Base-by-base conservation (phyloP, 2,797 vertebrate genomes). In the Benthosema pterotum region DNA sequence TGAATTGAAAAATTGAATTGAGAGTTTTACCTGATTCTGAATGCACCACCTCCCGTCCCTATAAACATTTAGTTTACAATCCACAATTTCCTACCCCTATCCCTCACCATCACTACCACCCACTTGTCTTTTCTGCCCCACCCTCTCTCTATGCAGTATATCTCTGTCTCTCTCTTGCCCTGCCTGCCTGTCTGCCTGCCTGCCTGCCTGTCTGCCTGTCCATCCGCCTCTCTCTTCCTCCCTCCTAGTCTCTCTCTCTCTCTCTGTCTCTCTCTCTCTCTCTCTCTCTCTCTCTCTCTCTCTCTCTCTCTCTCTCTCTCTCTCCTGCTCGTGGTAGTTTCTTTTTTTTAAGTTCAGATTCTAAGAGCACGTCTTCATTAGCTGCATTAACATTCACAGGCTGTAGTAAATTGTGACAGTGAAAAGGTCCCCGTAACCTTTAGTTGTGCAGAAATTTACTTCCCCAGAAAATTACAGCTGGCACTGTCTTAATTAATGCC, bases 341-440 rank as follows among this genome's bases (percentile, higher is more conserved):
- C 96, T 96, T 96, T 87, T 96, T 97, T 97, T 96, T 96, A 97
- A 98, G 96, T 97, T 99, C 95, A 97, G 95, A 94, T 94, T 95
- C 93, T 95, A 95, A 98, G 97, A 97, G 97, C 96, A 98, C 97
- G 96, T 99, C 97, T 99, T 99, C 97, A 99, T 99, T 99, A 99
- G 96, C 96, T 95, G 94, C 96, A 99, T 99, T 99, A 99, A 98
- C 97, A 99, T 99, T 99, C 97, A 98, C 96, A 94, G 97, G 94
- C 96, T 98, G 97, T 98, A 98, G 97, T 98, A 98, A 99, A 99
- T 99, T 98, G 97, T 99, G 97, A 99, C 97, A 99, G 97, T 98
- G 97, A 98, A 99, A 99, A 99, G 97, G 97, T 99, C 97, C 97
- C 97, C 94, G 96, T 98, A 99, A 99, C 97, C 97, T 99, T 99